Conservation (phyloP, 2,797 vertebrate genomes). For the Gymnoscopelus microlampas region DNA sequence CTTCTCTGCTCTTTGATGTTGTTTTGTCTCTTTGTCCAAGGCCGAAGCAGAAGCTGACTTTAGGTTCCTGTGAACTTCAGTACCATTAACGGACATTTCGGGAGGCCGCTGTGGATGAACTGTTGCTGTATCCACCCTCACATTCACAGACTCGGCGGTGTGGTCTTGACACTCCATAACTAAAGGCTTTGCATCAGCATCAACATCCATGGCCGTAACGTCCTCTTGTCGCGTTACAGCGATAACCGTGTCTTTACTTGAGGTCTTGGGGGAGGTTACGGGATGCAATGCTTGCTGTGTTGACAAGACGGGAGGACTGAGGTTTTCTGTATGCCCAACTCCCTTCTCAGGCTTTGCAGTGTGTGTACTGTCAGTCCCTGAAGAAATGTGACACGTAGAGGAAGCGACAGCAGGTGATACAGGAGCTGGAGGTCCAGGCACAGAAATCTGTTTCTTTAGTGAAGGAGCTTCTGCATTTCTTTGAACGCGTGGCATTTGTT, state of each 20-base stretch:
- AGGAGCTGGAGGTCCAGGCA: not conserved
- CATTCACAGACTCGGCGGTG: not conserved
- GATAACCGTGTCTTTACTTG: not conserved
- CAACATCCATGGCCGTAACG: conserved; percentile 4
- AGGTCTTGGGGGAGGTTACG: conserved; percentile 5
- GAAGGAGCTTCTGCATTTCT: conserved; percentile 11
- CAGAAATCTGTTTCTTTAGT: conserved; percentile 41
- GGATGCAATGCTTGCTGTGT: conserved; percentile 13
- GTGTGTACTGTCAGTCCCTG: conserved; percentile 61
- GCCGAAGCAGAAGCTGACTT: not conserved
- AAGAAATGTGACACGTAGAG: conserved; percentile 70
- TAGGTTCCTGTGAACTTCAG: conserved; percentile 16
- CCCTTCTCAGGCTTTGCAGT: conserved; percentile 28
- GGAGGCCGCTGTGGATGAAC: conserved; percentile 1
- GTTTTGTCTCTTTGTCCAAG: too few species aligned
- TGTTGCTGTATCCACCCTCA: not conserved
- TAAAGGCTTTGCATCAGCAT: not conserved
- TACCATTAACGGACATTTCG: conserved; percentile 18
- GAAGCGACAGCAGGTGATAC: conserved; percentile 56
- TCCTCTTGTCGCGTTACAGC: not conserved
- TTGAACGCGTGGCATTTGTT: conserved; percentile 33
- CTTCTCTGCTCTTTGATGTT: conserved; percentile 17
- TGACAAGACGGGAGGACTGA: conserved; percentile 10
- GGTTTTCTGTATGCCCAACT: conserved; percentile 19
- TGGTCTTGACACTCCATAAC: not conserved